A percentile compares a stretch with the other conserved stretches of the same genome.
Conservation (phyloP, 2,113 vertebrate genomes). For the Rafetus swinhoei region DNA sequence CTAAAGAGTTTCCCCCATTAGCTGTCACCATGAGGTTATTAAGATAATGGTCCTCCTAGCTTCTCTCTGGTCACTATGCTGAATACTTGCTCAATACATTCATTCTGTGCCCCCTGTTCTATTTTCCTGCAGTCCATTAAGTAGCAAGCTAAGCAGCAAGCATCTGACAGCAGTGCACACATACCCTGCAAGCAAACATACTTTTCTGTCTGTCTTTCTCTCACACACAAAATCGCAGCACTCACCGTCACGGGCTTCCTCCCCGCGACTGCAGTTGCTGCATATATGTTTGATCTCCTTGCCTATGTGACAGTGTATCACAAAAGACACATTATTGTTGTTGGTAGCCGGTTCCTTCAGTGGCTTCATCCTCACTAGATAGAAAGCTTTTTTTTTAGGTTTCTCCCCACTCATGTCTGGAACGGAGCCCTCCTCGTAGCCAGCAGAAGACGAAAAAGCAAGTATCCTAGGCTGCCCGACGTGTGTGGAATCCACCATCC, state of each 20-base stretch:
- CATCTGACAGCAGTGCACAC: constrained; percentile 24
- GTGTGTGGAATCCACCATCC: constrained; percentile 85
- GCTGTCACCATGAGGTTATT: constrained; percentile 30
- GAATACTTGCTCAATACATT: constrained; percentile 33
- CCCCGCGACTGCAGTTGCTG: constrained; percentile 98
- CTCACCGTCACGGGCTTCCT: constrained; percentile 95
- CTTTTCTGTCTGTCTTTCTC: constrained; percentile 31
- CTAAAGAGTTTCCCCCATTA: constrained; percentile 31
- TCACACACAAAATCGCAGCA: constrained; percentile 61
- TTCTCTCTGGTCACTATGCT: constrained; percentile 29
- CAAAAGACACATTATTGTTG: constrained; percentile 92
- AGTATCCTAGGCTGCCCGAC: constrained; percentile 76
- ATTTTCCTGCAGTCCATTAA: constrained; percentile 16
- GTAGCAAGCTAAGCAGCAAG: constrained; percentile 40
- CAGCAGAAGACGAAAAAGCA: constrained; percentile 78
- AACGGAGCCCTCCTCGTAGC: constrained; percentile 78
- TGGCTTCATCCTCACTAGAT: constrained; percentile 92
- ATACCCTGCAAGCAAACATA: constrained; percentile 2
- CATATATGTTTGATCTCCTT: constrained; percentile 99
- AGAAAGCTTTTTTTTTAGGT: constrained; percentile 91
- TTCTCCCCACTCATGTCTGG: constrained; percentile 82
- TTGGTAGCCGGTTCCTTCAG: constrained; percentile 85
- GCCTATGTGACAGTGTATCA: constrained; percentile 96
- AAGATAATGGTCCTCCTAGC: constrained; percentile 53
- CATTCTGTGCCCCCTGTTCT: constrained; percentile 33